Evolutionary conservation across 30 jellyfish, hydroid and myxozoan species (phyloP), one percentile per base, ranked within the genome.

Genomic region (Clytia hemisphaerica): DNA sequence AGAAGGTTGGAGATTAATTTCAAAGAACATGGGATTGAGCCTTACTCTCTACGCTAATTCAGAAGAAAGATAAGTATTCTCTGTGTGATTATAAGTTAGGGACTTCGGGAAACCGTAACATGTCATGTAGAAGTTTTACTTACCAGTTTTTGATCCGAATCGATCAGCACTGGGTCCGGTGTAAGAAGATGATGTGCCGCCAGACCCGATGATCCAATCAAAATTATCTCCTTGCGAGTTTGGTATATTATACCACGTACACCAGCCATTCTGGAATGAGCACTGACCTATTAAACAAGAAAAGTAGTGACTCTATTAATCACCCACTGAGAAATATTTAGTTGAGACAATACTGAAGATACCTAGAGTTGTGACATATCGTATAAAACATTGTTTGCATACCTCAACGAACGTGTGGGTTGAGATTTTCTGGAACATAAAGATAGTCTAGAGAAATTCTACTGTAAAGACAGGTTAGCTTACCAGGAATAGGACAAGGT

Each of bases 91-190:
- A 51, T 12, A 22, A n/a, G n/a, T n/a, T n/a, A n/a, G n/a, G n/a
- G n/a, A n/a, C n/a, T n/a, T n/a, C n/a, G n/a, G n/a, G n/a, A 12
- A 22, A 7, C 27, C 12, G 27, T 18, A 24, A 30, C 25, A 18
- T n/a, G 30, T n/a, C 66, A 51, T 12, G 0, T 0, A 25, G 0
- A 26, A 60, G 24, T 14, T 9, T 16, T 6, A 31, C 49, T 24
- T 46, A 83, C 95, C 95, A 21, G 58, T 75, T 45, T 73, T 27
- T 38, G 75, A 49, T n/a, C 95, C 95, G 47, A 58, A 67, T 45
- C 59, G 86, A 51, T 83, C 95, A 48, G 92, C 73, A 29, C 58
- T 75, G 1, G 95, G 95, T 30, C 95, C 95, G n/a, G 95, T 83
- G 24, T 28, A 75, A 14, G 61, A 27, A 58, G 87, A 67, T 9